Base-by-base conservation (phyloP, 2,888 invertebrate species). In the Cryptosula pallasiana region DNA sequence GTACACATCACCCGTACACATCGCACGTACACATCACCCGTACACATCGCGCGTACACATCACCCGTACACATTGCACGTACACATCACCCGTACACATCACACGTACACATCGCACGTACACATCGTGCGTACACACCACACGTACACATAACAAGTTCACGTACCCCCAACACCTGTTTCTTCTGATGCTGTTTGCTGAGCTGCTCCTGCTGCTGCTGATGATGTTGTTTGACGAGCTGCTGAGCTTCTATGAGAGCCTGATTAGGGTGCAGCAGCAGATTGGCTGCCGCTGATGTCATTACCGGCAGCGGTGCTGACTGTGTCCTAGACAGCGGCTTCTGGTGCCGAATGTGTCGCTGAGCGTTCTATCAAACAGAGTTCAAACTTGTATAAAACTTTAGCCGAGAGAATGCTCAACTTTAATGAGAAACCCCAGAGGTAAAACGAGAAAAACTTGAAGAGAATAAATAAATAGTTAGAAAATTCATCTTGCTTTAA, bases 301-400 rank as follows among this genome's bases (percentile, higher is more conserved):
- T 94, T 72, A 95, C 87, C 34, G 93, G 93, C 78, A 94, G 86
- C 0, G 94, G 94, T 1, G 95, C 95, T 69, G 95, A 95, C 86
- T 96, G 95, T 73, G 96, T 96, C 82, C 96, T 90, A 73, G 94
- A 94, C 78, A 95, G 87, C 36, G 93, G 93, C 71, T 93, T 87
- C 80, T 91, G 91, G 79, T 89, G 91, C 32, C 63, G 20, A 20
- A 63, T 63, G 34, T 63, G 63, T 88, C 76, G 29, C 27, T 1
- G 58, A 20, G 71, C 71, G 72, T 75, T 73, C 76, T 76, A 69
- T 27, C 63, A 54, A 35, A 45, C n/a, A n/a, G n/a, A n/a, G n/a
- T n/a, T n/a, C n/a, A n/a, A n/a, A n/a, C n/a, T n/a, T n/a, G n/a
- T n/a, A n/a, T n/a, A n/a, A n/a, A n/a, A n/a, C n/a, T n/a, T n/a